A percentile compares a stretch with the other conserved stretches of the same genome.
Evolutionary conservation across 1,140 invertebrate species (phyloP).

Genomic region (Pseudomyrmex cubaensis): DNA sequence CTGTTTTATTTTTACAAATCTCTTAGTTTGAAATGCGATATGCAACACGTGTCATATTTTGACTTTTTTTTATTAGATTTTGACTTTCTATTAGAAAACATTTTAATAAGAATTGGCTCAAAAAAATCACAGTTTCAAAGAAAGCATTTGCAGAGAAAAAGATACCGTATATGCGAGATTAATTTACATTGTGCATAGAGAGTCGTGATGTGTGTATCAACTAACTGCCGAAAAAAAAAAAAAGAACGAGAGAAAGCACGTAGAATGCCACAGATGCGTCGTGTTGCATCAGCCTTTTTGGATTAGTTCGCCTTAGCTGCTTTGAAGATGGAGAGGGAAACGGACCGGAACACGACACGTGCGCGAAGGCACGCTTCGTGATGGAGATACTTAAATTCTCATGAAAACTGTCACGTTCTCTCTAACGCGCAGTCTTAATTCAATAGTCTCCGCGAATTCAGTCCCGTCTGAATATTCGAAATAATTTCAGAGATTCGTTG

Average conservation of each 20-base stretch:
- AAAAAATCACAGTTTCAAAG: too few species aligned
- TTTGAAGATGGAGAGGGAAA: conserved; percentile 16
- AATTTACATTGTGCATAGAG: conserved; percentile 14
- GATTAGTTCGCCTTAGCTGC: conserved; percentile 16
- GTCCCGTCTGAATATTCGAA: too few species aligned
- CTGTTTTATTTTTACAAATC: too few species aligned
- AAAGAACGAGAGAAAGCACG: not conserved
- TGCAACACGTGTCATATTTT: too few species aligned
- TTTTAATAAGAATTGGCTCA: too few species aligned
- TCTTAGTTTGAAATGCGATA: too few species aligned
- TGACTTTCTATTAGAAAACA: too few species aligned
- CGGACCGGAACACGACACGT: conserved; percentile 28
- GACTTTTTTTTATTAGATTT: too few species aligned
- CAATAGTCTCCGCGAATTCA: not conserved
- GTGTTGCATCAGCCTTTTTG: conserved; percentile 33
- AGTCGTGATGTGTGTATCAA: not conserved
- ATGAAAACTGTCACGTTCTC: not conserved
- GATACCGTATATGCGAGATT: not conserved
- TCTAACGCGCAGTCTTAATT: not conserved
- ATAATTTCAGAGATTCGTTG: too few species aligned
- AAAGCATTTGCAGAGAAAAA: not conserved
- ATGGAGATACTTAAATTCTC: not conserved
- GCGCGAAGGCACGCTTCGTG: conserved; percentile 18
- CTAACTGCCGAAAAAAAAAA: not conserved
- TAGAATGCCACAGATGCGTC: conserved; percentile 13